A percentile compares a stretch with the other conserved stretches of the same genome.
Evolutionary conservation across 2,888 invertebrate genomes (phyloP).

Genomic region (Drosophila pseudotalamancana): DNA sequence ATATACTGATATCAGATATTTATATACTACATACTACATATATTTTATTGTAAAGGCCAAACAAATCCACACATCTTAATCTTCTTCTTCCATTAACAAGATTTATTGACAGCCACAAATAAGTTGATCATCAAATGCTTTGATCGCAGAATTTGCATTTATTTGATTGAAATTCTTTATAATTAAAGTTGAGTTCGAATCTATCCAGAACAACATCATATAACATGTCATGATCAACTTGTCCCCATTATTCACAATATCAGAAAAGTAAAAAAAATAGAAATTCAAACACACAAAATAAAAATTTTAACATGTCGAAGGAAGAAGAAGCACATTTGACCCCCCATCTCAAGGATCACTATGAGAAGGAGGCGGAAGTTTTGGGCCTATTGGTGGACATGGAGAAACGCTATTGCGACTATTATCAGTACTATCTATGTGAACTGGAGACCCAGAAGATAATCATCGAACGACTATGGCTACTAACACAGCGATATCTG

Average conservation of each 20-base stretch:
- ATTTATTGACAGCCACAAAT: conserved; percentile 52
- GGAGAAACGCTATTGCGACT: conserved; percentile 60
- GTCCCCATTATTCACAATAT: no score
- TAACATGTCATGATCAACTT: neutral
- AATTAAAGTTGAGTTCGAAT: neutral
- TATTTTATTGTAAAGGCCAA: neutral
- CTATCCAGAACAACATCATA: no score
- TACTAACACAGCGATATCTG: conserved; percentile 77
- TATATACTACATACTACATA: conserved; percentile 10
- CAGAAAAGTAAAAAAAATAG: neutral
- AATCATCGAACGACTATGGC: conserved; percentile 74
- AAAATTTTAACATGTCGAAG: conserved; percentile 11
- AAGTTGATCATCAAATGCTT: conserved; percentile 47
- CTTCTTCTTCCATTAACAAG: conserved; percentile 10
- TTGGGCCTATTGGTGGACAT: conserved; percentile 59
- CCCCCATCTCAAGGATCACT: conserved; percentile 50
- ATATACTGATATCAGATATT: no score
- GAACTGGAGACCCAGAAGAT: conserved; percentile 69
- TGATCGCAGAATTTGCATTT: conserved; percentile 20
- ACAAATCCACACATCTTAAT: neutral
- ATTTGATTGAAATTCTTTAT: no score
- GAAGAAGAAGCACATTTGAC: conserved; percentile 58
- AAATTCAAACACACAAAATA: conserved; percentile 7
- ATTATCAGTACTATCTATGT: conserved; percentile 51
- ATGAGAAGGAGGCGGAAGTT: conserved; percentile 60